phyloP scores from a whole-genome alignment of 2,113 vertebrate species.

The Tachycineta bicolor region DNA sequence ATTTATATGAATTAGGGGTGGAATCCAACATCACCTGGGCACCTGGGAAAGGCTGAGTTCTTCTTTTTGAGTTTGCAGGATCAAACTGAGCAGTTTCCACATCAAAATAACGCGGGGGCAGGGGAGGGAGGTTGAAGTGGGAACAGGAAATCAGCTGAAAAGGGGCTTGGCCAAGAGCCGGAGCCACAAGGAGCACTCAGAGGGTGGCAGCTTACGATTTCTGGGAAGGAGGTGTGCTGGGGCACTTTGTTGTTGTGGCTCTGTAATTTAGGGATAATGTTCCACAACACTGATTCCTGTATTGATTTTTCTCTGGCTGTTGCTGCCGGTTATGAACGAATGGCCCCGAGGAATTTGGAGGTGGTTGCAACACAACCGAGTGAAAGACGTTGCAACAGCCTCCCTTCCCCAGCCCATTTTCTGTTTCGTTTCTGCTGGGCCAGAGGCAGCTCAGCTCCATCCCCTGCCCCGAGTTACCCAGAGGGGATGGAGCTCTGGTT shows the following conservation, averaged over 20 bases:
- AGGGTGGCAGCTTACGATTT: neutral
- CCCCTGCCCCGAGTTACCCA: rapidly evolving
- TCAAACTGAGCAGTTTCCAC: neutral
- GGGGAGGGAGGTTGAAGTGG: neutral
- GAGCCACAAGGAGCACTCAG: rapidly evolving
- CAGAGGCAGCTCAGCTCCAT: neutral
- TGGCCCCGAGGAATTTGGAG: neutral
- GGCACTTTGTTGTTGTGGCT: neutral
- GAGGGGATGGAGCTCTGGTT: neutral
- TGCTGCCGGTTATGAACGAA: neutral
- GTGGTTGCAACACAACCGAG: neutral
- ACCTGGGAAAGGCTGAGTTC: neutral
- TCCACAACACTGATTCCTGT: neutral
- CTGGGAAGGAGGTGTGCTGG: neutral
- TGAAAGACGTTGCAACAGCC: neutral
- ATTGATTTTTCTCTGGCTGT: neutral
- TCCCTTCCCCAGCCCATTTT: neutral
- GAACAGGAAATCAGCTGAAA: neutral
- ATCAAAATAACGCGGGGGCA: neutral
- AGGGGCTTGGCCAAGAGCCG: neutral
- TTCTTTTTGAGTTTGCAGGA: neutral
- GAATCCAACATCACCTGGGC: neutral
- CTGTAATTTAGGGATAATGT: neutral
- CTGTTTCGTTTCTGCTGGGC: neutral
- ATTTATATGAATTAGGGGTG: neutral